These are phyloP conservation scores for Pristionchus maxplancki DNA, from an alignment of 2,888 invertebrate genomes.

Conservation along the genomic window DNA sequence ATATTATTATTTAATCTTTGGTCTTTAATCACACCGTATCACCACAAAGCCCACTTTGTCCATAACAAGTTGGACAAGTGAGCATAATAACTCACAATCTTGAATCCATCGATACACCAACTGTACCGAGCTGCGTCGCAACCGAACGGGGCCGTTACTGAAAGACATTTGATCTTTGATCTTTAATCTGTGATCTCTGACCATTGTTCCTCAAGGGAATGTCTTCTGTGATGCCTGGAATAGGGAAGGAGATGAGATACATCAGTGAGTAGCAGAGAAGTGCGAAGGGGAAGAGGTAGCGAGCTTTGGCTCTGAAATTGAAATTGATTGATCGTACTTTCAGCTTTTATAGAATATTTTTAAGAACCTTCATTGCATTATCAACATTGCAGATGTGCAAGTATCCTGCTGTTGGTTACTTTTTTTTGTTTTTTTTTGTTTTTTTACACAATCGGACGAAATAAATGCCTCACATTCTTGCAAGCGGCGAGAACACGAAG, in stretches of 20 bases:
- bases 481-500: neutral
- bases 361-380: too few species aligned
- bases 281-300: constrained; percentile 8
- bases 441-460: neutral
- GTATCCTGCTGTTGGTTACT: too few species aligned
- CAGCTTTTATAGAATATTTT: neutral
- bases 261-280: neutral
- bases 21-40: too few species aligned
- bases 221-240: neutral
- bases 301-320: neutral
- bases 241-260: neutral
- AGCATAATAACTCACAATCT: constrained; percentile 1
- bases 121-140: neutral
- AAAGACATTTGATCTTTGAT: neutral
- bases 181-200: neutral
- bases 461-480: neutral
- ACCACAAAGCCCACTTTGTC: too few species aligned
- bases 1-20: too few species aligned
- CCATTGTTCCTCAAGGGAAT: neutral
- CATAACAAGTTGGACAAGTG: too few species aligned
- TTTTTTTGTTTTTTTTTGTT: too few species aligned
- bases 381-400: too few species aligned
- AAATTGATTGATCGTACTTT: neutral
- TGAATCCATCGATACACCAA: neutral
- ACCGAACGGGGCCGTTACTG: neutral